Evolutionary conservation across 2,113 vertebrate species (phyloP), one percentile per base, ranked within the genome.

Genomic region (Crotophaga sulcirostris): DNA sequence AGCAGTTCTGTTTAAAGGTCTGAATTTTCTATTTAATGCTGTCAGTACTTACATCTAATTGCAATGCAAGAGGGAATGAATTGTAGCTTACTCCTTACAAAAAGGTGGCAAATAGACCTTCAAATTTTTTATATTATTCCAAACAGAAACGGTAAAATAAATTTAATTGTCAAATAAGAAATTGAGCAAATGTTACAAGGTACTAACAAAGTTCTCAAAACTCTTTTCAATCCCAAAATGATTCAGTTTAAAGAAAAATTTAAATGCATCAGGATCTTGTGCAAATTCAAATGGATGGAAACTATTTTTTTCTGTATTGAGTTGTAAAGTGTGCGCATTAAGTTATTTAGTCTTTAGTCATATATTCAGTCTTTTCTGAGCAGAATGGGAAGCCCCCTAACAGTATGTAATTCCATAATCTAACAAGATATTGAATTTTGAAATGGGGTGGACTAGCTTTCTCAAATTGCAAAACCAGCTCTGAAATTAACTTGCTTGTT

Each of bases 401-500:
- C 25, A 60, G 10, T 24, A 10, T 1, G 0, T 28, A 49, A 54
- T 59, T 66, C 45, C 0, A 0, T 72, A 54, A 58, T 36, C 18
- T 52, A 29, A 72, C 6, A 72, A 47, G 21, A 36, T 64, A 54
- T 29, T 21, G 8, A 54, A 45, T 36, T 78, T 49, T 47, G 23
- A 79, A 67, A 28, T 56, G 24, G 11, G 7, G 13, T 60, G 14
- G 7, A 7, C 34, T 78, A 33, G 25, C 73, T 36, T 42, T n/a
- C 9, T 62, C 34, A 18, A 3, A 56, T 34, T 54, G 49, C 12
- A 70, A 38, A 69, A 31, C 4, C 13, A 51, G 16, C 21, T 52
- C 44, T 69, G 36, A 24, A 78, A 25, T 7, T 10, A 6, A 6
- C 10, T 33, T 56, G n/a, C 42, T 36, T 64, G 13, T 36, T 55